phyloP scores from a whole-genome alignment of 1,140 invertebrate genomes.

The Propsilocerus akamusi region DNA sequence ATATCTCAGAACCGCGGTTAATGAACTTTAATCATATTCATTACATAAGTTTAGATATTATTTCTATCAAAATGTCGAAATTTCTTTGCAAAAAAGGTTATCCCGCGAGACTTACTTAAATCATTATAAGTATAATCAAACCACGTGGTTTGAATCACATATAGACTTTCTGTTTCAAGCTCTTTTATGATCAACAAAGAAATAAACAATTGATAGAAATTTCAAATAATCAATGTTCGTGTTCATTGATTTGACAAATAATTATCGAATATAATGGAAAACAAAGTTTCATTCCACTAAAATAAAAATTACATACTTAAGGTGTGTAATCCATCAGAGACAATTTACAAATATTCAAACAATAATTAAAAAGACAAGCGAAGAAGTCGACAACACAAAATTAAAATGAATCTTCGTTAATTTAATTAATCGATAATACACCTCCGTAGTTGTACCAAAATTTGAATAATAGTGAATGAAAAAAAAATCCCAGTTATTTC shows the following conservation, averaged over 20 bases:
- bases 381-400: not conserved
- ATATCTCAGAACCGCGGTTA: too few relatives aligned
- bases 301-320: not conserved
- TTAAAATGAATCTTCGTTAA: not conserved
- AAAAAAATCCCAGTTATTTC: not conserved
- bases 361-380: not conserved
- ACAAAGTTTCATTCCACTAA: too few relatives aligned
- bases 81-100: too few relatives aligned
- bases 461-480: not conserved
- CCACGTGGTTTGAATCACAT: too few relatives aligned
- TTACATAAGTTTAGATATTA: too few relatives aligned
- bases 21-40: too few relatives aligned
- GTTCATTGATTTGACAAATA: not conserved
- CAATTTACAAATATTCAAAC: not conserved
- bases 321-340: not conserved
- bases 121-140: too few relatives aligned
- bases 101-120: too few relatives aligned
- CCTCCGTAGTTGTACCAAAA: constrained; percentile 1
- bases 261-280: too few relatives aligned
- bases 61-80: too few relatives aligned
- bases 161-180: not conserved
- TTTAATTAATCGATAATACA: not conserved
- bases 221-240: not conserved
- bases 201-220: not conserved
- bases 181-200: not conserved